These are phyloP conservation scores for Monarcha castaneiventris DNA, from an alignment of 2,113 vertebrate species.

Conservation along the genomic window DNA sequence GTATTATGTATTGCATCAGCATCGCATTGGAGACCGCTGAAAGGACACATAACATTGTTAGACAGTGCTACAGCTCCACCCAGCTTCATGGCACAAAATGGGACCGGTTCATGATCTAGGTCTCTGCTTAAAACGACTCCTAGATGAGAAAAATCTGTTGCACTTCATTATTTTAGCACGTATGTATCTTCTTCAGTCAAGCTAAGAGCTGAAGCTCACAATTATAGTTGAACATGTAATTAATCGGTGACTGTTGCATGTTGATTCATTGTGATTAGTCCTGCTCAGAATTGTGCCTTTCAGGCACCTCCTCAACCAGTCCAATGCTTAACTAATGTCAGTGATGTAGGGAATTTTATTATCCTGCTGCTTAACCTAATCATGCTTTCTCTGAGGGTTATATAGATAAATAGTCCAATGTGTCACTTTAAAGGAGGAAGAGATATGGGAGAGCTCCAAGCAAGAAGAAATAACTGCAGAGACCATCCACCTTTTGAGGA, in stretches of 20 bases:
- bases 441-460: background rate
- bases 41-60: background rate
- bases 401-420: background rate
- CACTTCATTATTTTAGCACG: background rate
- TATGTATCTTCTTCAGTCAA: background rate
- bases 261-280: background rate
- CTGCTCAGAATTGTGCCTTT: background rate
- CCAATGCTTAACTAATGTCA: background rate
- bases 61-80: background rate
- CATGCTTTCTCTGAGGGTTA: background rate
- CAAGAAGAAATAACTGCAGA: constrained; percentile 1
- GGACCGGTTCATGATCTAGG: background rate
- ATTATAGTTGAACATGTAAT: background rate
- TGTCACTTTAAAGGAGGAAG: constrained; percentile 29
- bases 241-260: background rate
- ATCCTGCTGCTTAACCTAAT: background rate
- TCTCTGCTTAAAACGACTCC: background rate
- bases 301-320: background rate
- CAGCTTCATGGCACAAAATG: background rate
- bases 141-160: background rate
- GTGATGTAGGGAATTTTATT: background rate
- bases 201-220: background rate
- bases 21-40: background rate
- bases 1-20: background rate
- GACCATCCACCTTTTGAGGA: background rate